Percentiles rank a stretch among this genome's conserved stretches.
phyloP scores from a whole-genome alignment of 2,888 invertebrate species.

The Microctonus brassicae region DNA sequence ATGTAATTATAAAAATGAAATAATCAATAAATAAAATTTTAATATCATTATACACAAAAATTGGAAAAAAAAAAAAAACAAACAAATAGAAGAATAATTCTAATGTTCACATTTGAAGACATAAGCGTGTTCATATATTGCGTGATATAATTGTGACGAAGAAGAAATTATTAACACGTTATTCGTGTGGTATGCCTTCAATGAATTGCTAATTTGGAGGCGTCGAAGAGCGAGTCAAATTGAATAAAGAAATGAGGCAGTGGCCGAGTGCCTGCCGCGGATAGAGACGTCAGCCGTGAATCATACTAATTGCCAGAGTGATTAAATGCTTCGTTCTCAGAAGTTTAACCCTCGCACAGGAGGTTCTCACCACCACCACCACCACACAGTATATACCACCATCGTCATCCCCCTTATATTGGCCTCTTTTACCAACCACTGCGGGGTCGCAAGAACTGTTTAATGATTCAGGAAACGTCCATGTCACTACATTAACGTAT shows the following conservation, averaged over 20 bases:
- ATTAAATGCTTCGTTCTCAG: conserved; percentile 64
- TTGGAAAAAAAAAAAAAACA: too few relatives aligned
- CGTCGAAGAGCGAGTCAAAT: conserved; percentile 53
- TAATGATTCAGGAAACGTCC: conserved; percentile 46
- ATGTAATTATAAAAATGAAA: too few relatives aligned
- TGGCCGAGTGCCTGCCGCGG: conserved; percentile 22
- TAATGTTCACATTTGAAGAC: too few relatives aligned
- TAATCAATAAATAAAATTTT: too few relatives aligned
- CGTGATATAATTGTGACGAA: neutral
- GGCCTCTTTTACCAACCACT: neutral
- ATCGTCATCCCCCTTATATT: neutral
- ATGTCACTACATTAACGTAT: neutral
- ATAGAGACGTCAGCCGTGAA: conserved; percentile 63
- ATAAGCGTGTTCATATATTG: too few relatives aligned
- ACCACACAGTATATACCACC: neutral
- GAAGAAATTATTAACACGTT: conserved; percentile 28
- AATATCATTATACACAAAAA: too few relatives aligned
- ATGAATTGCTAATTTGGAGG: conserved; percentile 53
- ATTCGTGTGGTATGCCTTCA: conserved; percentile 35
- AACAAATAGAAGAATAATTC: too few relatives aligned
- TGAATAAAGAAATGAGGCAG: conserved; percentile 55
- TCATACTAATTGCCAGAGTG: conserved; percentile 64
- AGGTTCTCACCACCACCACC: conserved; percentile 42
- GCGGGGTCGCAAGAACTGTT: conserved; percentile 20
- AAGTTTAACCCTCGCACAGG: conserved; percentile 45